Conservation (phyloP, 2,888 invertebrate genomes). For the Stenodera caucasica region DNA sequence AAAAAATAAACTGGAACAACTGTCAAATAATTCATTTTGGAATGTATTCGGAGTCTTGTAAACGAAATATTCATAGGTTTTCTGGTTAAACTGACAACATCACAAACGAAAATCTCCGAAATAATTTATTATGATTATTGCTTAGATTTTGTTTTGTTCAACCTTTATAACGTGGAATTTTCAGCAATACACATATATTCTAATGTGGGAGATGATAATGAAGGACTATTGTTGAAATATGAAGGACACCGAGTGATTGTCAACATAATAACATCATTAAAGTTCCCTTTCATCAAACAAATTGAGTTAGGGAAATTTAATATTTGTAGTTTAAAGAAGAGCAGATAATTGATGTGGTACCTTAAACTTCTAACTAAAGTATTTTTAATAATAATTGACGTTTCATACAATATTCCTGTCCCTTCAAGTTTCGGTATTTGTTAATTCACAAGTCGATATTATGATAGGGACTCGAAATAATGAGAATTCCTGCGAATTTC, state of each 20-base stretch:
- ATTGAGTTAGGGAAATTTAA: constrained; percentile 21
- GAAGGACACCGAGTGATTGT: constrained; percentile 11
- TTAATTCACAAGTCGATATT: too few relatives aligned
- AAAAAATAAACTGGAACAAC: constrained; percentile 13
- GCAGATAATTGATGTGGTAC: constrained; percentile 18
- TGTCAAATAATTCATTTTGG: constrained; percentile 27
- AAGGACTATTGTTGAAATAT: not conserved
- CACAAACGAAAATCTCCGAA: not conserved
- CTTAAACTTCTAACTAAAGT: constrained; percentile 11
- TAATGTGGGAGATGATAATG: not conserved
- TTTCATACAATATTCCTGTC: constrained; percentile 3
- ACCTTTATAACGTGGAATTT: too few relatives aligned
- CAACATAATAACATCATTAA: constrained; percentile 19
- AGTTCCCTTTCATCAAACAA: constrained; percentile 12
- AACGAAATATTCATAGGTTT: constrained; percentile 27
- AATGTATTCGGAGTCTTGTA: constrained; percentile 23
- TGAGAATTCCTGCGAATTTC: too few relatives aligned
- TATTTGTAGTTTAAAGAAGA: constrained; percentile 19
- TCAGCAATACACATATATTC: too few relatives aligned
- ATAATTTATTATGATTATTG: not conserved
- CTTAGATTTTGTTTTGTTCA: not conserved
- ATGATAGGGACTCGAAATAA: too few relatives aligned
- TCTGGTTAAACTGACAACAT: constrained; percentile 17
- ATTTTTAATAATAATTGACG: constrained; percentile 16
- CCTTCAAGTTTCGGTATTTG: not conserved